A percentile compares a stretch with the other conserved stretches of the same genome.
phyloP scores from a whole-genome alignment of 1,140 invertebrate genomes.

The Capitella teleta region DNA sequence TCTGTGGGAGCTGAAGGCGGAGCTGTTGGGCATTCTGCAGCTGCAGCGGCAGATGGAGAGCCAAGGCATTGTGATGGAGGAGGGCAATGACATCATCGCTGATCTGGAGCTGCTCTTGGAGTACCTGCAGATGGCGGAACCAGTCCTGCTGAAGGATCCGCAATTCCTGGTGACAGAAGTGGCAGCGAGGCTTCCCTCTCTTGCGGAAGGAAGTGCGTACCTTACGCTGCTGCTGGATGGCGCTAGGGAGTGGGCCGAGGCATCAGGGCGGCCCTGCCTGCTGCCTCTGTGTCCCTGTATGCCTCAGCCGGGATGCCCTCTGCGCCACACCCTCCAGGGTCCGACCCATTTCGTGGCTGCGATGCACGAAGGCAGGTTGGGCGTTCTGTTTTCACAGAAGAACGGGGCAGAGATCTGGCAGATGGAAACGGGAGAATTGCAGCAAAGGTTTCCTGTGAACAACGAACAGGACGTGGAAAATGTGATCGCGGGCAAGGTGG shows the following conservation, averaged over 20 bases:
- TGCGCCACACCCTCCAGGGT: background rate
- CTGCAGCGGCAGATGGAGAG: background rate
- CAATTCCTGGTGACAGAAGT: background rate
- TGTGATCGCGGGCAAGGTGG: background rate
- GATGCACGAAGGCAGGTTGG: background rate
- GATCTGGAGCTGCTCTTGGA: conserved; percentile 2
- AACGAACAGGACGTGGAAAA: background rate
- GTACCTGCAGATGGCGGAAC: conserved; percentile 1
- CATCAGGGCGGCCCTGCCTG: background rate
- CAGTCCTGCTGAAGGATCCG: background rate
- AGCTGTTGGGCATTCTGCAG: background rate
- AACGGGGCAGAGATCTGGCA: conserved; percentile 6
- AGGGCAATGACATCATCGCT: background rate
- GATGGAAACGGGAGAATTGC: background rate
- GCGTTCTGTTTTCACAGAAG: conserved; percentile 5
- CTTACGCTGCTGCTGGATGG: background rate
- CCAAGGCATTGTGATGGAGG: background rate
- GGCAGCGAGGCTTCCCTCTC: background rate
- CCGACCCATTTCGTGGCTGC: conserved; percentile 6
- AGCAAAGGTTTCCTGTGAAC: conserved; percentile 5
- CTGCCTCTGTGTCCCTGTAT: conserved; percentile 1
- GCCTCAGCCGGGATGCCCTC: background rate
- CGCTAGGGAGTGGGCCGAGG: background rate
- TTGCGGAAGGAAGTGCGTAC: background rate
- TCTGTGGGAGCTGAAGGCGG: background rate